Evolutionary conservation across 2,113 vertebrate genomes (phyloP).

Genomic region (Rafetus swinhoei): DNA sequence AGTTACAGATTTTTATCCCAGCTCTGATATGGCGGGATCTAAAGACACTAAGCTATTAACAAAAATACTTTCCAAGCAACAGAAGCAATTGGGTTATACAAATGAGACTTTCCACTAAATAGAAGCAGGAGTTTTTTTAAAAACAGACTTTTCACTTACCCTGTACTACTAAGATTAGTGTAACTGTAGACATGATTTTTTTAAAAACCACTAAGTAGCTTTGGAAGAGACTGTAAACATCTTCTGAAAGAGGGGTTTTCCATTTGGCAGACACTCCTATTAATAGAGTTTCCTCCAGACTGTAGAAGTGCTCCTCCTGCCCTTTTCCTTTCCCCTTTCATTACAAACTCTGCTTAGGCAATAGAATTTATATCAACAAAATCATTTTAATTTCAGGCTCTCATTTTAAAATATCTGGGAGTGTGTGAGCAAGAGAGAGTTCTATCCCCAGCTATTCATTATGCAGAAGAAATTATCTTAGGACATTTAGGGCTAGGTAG

Average conservation of each 20-base stretch:
- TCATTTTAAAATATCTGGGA: slow-evolving; percentile 17
- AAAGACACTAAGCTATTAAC: slow-evolving; percentile 34
- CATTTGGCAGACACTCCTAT: slow-evolving; percentile 33
- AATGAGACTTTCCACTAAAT: slow-evolving; percentile 52
- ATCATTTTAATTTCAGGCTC: background rate
- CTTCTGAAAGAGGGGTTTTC: slow-evolving; percentile 8
- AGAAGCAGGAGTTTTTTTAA: slow-evolving; percentile 53
- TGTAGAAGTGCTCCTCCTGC: slow-evolving; percentile 28
- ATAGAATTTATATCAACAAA: background rate
- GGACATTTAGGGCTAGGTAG: no score
- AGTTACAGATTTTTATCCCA: slow-evolving; percentile 18
- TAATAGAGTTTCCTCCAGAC: slow-evolving; percentile 34
- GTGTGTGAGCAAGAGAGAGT: no score
- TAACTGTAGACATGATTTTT: slow-evolving; percentile 52
- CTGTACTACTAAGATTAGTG: slow-evolving; percentile 20
- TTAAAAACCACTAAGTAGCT: slow-evolving; percentile 54
- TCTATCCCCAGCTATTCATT: no score
- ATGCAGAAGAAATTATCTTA: no score
- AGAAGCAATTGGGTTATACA: slow-evolving; percentile 60
- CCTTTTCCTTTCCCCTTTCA: slow-evolving; percentile 26
- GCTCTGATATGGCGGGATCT: slow-evolving; percentile 27
- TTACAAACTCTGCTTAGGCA: background rate
- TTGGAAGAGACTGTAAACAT: slow-evolving; percentile 54
- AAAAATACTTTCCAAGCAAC: slow-evolving; percentile 47
- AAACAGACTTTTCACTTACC: slow-evolving; percentile 65